Conservation (phyloP, 2,797 vertebrate genomes). For the Ctenosaura bakeri region DNA sequence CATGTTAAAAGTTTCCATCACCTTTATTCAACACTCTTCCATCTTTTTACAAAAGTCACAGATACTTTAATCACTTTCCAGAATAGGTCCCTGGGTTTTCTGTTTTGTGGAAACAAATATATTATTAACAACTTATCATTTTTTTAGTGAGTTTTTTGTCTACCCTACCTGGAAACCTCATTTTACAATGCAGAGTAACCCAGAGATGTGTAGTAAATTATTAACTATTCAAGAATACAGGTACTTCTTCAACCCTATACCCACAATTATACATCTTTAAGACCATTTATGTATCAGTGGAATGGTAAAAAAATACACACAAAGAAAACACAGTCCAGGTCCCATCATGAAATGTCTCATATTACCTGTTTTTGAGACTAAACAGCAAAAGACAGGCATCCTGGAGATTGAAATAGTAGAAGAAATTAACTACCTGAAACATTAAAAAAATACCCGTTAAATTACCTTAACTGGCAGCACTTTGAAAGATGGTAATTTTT, state of each 20-base stretch:
- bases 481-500: slow-evolving; percentile 72
- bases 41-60: slow-evolving; percentile 59
- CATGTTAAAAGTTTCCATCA: slow-evolving; percentile 54
- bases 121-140: slow-evolving; percentile 71
- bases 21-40: slow-evolving; percentile 66
- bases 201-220: slow-evolving; percentile 70
- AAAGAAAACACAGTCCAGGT: slow-evolving; percentile 65
- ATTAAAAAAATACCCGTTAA: slow-evolving; percentile 82
- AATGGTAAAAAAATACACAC: not conserved
- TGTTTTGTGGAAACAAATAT: slow-evolving; percentile 58
- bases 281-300: slow-evolving; percentile 12
- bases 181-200: slow-evolving; percentile 68
- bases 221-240: slow-evolving; percentile 78
- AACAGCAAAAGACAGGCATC: slow-evolving; percentile 73
- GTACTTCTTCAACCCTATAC: slow-evolving; percentile 46
- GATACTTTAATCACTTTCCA: slow-evolving; percentile 62
- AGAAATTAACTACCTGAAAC: slow-evolving; percentile 80
- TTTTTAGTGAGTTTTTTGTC: slow-evolving; percentile 58
- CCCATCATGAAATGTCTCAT: slow-evolving; percentile 55
- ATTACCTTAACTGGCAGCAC: slow-evolving; percentile 79
- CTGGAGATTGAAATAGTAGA: slow-evolving; percentile 78
- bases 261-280: not conserved
- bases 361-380: slow-evolving; percentile 68
- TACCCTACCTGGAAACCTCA: slow-evolving; percentile 41
- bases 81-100: slow-evolving; percentile 56